Evolutionary conservation across 2,797 vertebrate genomes (phyloP), one percentile per base, ranked within the genome.

Genomic region (Vespertilio murinus): DNA sequence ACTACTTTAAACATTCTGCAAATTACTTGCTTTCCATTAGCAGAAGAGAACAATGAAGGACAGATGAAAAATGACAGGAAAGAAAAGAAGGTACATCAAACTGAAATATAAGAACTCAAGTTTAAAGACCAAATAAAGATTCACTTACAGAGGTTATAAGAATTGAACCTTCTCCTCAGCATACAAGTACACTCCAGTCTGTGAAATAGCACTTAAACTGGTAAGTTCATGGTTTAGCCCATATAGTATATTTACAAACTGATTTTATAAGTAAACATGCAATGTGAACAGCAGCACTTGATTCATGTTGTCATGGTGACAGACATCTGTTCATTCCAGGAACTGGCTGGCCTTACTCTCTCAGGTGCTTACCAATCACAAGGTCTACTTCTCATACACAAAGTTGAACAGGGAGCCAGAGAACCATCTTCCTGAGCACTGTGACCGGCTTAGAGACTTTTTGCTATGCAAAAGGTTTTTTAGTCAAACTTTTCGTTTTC

Each of bases 21-120:
- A 95, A 91, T 95, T 85, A 88, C 74, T 88, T 95, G 45, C 16
- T 38, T 79, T 85, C 61, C 52, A 81, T 92, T 90, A 87, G 49
- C 67, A 90, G 70, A 93, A 94, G 67, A 85, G 38, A 95, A 78
- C 93, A 81, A 77, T 83, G 35, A 95, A 95, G 61, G 70, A 86
- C 47, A 77, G 67, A 71, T 93, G 86, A 75, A 56, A 91, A 95
- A 83, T 94, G 89, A 94, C 70, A 95, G 70, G 77, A 93, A 96
- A 93, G 83, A 83, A 96, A 96, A 95, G 83, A 49, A 80, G 47
- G 35, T 59, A 80, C 75, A 74, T 93, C 77, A 91, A 96, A 90
- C 67, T 61, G 18, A 91, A 95, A 96, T 96, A 87, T 59, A 56
- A 56, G 95, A 93, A 91, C 23, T 30, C 30, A 94, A 49, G 38